These are phyloP conservation scores for Protodeltote pygarga DNA, from an alignment of 2,888 invertebrate species.

Conservation along the genomic window DNA sequence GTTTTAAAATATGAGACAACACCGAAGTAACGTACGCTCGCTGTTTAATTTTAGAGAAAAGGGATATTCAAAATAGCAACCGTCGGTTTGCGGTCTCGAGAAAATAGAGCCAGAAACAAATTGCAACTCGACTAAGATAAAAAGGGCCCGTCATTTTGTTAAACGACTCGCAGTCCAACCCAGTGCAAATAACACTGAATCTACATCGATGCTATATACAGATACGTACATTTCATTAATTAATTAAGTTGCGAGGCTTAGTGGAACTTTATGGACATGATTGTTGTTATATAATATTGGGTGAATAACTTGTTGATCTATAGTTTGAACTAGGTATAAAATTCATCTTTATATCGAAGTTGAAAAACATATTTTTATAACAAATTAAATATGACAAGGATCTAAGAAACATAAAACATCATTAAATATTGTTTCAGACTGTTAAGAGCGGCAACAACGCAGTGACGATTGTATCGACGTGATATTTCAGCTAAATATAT, in stretches of 20 bases:
- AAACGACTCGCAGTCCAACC: conserved; percentile 76
- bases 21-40: conserved; percentile 54
- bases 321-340: too few species aligned
- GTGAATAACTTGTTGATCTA: too few species aligned
- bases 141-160: conserved; percentile 84
- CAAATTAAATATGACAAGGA: too few species aligned
- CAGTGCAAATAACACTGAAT: conserved; percentile 69
- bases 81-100: conserved; percentile 75
- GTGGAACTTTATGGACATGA: conserved; percentile 16
- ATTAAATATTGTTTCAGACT: too few species aligned
- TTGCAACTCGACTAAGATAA: conserved; percentile 82
- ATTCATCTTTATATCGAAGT: too few species aligned
- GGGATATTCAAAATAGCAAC: conserved; percentile 78
- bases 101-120: conserved; percentile 82
- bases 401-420: too few species aligned
- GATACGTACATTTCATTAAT: conserved; percentile 33
- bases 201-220: conserved; percentile 55
- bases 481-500: too few species aligned
- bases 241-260: conserved; percentile 31
- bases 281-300: background rate
- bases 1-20: conserved; percentile 32
- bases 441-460: too few species aligned
- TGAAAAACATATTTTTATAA: too few species aligned
- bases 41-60: conserved; percentile 74
- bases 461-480: too few species aligned